Evolutionary conservation across 2,113 vertebrate species (phyloP), one percentile per base, ranked within the genome.

Genomic region (Grammomys surdaster): DNA sequence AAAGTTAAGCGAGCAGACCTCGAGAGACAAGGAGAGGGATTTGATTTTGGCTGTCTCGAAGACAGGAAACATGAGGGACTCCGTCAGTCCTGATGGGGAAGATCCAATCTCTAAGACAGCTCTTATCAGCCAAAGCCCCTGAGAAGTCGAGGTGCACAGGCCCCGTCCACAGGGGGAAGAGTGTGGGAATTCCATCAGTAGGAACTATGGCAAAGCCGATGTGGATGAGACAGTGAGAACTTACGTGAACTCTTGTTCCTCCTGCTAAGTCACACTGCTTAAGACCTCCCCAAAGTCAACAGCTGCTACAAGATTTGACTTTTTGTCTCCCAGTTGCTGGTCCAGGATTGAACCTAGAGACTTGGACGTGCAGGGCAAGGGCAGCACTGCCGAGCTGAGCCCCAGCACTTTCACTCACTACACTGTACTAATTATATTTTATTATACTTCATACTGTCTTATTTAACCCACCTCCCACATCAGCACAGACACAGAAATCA

Each of bases 21-120:
- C 5, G 36, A 86, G 19, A 56, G 58, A 31, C 17, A 43, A 69
- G 36, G 24, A 76, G 36, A 82, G 43, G 54, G 70, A 48, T 46
- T n/a, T 82, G 48, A 46, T 54, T 88, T 36, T 76, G 2, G 69
- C 88, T 78, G 28, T 84, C 70, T 89, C 76, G 72, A 89, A 96
- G 78, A n/a, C 1, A 46, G 24, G 22, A 90, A 46, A 95, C 46
- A n/a, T 91, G 65, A 82, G 43, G 28, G 5, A 89, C 63, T 77
- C 82, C 81, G 77, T 11, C 69, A 56, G 69, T 65, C 63, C 36
- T 70, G 36, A 48, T 82, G 48, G 36, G 10, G 26, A 95, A 77
- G 28, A 72, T 40, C 43, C 60, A 87, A 2, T 48, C 43, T 17
- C 51, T 90, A 76, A 81, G 51, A 7, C 86, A 89, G 33, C 31